phyloP scores from a whole-genome alignment of 2,797 vertebrate genomes.

The Zalophus californianus region DNA sequence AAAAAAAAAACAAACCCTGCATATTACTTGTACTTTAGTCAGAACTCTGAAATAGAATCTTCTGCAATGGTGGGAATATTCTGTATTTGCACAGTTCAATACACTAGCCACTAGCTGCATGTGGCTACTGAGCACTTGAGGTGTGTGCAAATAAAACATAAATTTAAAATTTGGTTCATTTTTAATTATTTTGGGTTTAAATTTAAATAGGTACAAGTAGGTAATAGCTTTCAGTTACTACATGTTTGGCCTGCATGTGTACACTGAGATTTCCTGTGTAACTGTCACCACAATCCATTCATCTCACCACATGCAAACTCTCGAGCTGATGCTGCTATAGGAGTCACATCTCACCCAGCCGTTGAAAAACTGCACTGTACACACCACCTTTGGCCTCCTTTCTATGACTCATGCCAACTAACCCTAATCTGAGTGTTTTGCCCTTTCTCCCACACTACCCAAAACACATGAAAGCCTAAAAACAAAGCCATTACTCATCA shows the following conservation, averaged over 20 bases:
- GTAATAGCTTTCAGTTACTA: not conserved
- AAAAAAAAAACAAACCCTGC: too few species aligned
- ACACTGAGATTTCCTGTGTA: not conserved
- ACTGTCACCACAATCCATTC: not conserved
- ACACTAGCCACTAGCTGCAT: too few species aligned
- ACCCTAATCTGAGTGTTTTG: not conserved
- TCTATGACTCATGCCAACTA: not conserved
- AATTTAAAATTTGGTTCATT: not conserved
- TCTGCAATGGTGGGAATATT: not conserved
- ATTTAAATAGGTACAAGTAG: not conserved
- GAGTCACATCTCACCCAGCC: not conserved
- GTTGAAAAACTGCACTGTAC: not conserved
- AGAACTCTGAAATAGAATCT: not conserved
- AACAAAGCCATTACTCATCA: not conserved
- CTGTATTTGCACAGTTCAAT: not conserved
- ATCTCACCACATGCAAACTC: not conserved
- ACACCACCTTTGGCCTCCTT: not conserved
- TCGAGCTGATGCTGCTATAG: not conserved
- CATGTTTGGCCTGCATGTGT: not conserved
- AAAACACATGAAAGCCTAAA: not conserved
- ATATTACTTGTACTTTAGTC: not conserved
- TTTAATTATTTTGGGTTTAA: constrained; percentile 5
- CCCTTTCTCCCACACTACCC: not conserved
- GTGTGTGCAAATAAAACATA: not conserved
- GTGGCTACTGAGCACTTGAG: not conserved